Base-by-base conservation (phyloP, 1,140 invertebrate species). In the Argopecten irradians region DNA sequence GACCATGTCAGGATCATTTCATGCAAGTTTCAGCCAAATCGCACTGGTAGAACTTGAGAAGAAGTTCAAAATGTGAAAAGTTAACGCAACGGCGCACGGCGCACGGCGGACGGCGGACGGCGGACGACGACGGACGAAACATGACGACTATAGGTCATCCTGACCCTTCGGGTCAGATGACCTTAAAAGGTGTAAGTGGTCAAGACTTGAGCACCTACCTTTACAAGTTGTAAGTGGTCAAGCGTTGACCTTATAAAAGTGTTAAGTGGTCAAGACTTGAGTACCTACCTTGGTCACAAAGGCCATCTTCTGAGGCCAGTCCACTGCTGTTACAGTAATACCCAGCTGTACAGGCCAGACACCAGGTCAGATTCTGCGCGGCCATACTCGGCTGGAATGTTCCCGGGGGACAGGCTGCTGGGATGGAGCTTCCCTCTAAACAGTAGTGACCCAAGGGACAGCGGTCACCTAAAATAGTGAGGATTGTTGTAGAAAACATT, bases 371-470 rank as follows among this genome's bases (percentile, higher is more conserved):
- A 86, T 94, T 93, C 86, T 92, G 85, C 33, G 93, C 93, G 13
- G 89, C 86, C 39, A 89, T 89, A 83, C 93, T 94, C 33, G 94
- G 94, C 84, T 93, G 92, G 91, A 92, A 94, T 55, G 89, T 92
- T 0, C 94, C 94, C n/a, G 92, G 92, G 14, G 89, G 86, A 90
- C 94, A 94, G 14, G 93, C 92, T 83, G 83, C 82, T 0, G 92
- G 90, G 22, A 87, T 88, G 19, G 84, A 86, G 28, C 92, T 94
- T n/a, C 94, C 94, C 14, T 87, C 85, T 0, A 89, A 35, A 90
- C 94, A 94, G 91, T 93, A 94, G 46, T 93, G 84, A 43, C 94
- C 94, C 19, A 89, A 87, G 0, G 93, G 92, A 86, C 94, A 94
- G 33, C 87, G 85, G 90, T 94, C 92, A 84, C 94, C 94, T 94